Conservation (phyloP, 37 sponge, comb jelly and placozoan genomes). For the Aplysina aerophoba region DNA sequence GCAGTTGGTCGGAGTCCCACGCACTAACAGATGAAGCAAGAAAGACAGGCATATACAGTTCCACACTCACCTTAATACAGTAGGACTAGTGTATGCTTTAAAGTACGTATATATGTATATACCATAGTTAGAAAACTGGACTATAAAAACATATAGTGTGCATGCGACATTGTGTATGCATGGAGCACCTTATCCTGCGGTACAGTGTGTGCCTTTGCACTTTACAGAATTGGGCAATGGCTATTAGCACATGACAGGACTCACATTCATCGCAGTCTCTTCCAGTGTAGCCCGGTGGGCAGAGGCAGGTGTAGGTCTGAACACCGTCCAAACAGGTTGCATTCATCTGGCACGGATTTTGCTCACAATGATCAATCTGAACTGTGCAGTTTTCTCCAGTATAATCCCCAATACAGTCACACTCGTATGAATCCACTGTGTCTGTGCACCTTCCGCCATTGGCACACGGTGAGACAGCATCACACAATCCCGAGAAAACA, state of each 20-base stretch:
- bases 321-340: conserved; percentile 55
- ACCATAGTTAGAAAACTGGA: no score
- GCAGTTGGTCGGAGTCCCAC: not conserved
- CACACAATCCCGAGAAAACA: conserved; percentile 26
- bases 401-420: conserved; percentile 43
- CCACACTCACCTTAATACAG: no score
- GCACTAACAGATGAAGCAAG: not conserved
- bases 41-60: not conserved
- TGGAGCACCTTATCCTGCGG: no score
- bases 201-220: no score
- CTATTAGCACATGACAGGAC: not conserved
- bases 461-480: conserved; percentile 26
- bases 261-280: conserved; percentile 43
- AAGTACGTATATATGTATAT: no score
- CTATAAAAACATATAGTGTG: no score
- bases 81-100: no score
- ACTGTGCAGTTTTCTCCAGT: conserved; percentile 41
- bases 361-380: not conserved
- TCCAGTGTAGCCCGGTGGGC: conserved; percentile 40
- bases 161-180: no score
- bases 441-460: conserved; percentile 45
- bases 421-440: conserved; percentile 23
- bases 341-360: conserved; percentile 55
- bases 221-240: no score
- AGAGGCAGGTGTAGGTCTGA: conserved; percentile 31